Conservation (phyloP, 2,797 vertebrate species). For the Chelon auratus region DNA sequence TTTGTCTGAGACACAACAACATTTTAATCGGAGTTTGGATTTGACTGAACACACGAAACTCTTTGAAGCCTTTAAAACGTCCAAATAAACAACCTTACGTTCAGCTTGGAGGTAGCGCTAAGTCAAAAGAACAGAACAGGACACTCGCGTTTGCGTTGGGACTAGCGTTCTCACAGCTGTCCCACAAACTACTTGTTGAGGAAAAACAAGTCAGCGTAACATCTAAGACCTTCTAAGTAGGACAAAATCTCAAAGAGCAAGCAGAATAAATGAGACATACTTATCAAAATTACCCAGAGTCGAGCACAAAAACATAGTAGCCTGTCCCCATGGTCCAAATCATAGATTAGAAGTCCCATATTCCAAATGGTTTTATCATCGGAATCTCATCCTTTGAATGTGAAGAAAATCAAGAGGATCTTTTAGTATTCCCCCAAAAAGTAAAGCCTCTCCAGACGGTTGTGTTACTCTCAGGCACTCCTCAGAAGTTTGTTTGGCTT, state of each 20-base stretch:
- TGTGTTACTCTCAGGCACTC: constrained; percentile 35
- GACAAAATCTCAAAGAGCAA: constrained; percentile 40
- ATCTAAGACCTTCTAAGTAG: constrained; percentile 25
- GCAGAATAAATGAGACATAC: constrained; percentile 79
- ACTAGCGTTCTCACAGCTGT: background rate
- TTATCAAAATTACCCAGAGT: constrained; percentile 82
- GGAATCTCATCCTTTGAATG: constrained; percentile 73
- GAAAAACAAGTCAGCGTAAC: constrained; percentile 29
- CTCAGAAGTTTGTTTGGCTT: constrained; percentile 30
- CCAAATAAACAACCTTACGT: background rate
- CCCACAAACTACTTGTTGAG: constrained; percentile 23
- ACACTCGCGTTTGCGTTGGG: too few relatives aligned
- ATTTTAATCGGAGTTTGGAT: constrained; percentile 12
- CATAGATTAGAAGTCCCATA: constrained; percentile 85
- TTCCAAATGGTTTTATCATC: constrained; percentile 80
- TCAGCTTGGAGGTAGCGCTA: background rate
- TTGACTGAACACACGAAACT: background rate
- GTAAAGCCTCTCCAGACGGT: constrained; percentile 38
- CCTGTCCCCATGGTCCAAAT: constrained; percentile 77
- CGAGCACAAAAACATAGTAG: constrained; percentile 67
- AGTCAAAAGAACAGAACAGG: background rate
- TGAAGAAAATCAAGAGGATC: constrained; percentile 29
- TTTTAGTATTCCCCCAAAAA: constrained; percentile 33
- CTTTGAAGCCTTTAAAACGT: background rate
- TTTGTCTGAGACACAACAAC: constrained; percentile 3